Evolutionary conservation across 2,888 invertebrate species (phyloP).

Genomic region (Eristalis pertinax): DNA sequence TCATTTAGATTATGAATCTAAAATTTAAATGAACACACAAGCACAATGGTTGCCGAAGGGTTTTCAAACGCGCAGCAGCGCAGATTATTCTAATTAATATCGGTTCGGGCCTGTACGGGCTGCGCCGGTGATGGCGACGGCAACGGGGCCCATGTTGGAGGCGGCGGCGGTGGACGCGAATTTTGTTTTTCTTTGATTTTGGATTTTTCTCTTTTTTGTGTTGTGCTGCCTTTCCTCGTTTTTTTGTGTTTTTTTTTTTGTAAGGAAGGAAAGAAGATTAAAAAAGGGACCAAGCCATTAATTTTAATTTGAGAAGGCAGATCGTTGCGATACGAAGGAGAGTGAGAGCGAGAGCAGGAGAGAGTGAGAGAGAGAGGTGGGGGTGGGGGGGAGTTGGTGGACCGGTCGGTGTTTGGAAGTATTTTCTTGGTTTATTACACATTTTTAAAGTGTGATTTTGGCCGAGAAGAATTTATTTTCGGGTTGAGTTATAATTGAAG

Average conservation of each 20-base stretch:
- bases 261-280: constrained; percentile 64
- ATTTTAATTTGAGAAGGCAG: constrained; percentile 69
- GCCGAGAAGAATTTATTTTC: constrained; percentile 53
- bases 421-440: constrained; percentile 69
- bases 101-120: constrained; percentile 24
- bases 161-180: constrained; percentile 43
- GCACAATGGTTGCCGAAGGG: constrained; percentile 59
- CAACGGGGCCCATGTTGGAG: neutral
- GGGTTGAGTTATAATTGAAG: constrained; percentile 67
- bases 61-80: constrained; percentile 54
- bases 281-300: constrained; percentile 70
- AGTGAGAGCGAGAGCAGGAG: neutral
- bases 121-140: neutral
- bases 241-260: neutral
- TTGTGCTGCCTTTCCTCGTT: neutral
- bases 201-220: constrained; percentile 32
- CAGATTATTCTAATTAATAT: constrained; percentile 71
- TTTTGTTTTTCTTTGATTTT: constrained; percentile 17
- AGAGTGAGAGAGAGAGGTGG: neutral
- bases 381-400: neutral
- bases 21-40: constrained; percentile 59
- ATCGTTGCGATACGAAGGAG: constrained; percentile 30
- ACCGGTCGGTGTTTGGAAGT: constrained; percentile 48
- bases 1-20: constrained; percentile 67
- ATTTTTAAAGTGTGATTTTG: constrained; percentile 61